A percentile compares a stretch with the other conserved stretches of the same genome.
These are phyloP conservation scores for Thaleichthys pacificus DNA, from an alignment of 2,797 vertebrate genomes.

Conservation along the genomic window DNA sequence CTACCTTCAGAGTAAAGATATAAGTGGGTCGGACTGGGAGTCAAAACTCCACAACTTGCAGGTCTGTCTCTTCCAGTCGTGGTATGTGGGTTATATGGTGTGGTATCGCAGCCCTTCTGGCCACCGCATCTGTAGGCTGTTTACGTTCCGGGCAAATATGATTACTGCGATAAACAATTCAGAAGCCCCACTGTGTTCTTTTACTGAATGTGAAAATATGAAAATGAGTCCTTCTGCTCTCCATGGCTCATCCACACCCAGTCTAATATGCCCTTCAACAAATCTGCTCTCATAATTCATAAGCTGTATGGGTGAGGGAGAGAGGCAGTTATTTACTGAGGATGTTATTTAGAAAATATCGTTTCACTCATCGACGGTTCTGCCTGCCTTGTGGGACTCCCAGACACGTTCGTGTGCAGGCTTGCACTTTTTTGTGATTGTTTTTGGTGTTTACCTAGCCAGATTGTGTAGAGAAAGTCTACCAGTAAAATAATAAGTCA, in stretches of 20 bases:
- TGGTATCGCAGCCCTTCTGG: neutral
- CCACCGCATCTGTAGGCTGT: neutral
- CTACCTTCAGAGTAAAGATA: neutral
- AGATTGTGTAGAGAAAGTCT: neutral
- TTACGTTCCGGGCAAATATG: neutral
- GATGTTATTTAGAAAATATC: neutral
- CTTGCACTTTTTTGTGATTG: neutral
- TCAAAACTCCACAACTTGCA: no score
- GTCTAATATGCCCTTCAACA: constrained; percentile 7
- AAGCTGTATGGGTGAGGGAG: neutral
- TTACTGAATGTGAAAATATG: neutral
- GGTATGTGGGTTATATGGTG: no score
- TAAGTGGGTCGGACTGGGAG: neutral
- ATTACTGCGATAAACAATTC: constrained; percentile 6
- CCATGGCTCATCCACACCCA: neutral
- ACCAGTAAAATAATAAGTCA: neutral
- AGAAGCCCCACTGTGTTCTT: neutral
- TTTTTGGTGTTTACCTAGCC: neutral
- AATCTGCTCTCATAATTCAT: constrained; percentile 18
- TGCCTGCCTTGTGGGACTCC: neutral
- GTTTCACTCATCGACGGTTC: neutral
- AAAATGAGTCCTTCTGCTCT: neutral
- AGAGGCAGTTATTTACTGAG: neutral
- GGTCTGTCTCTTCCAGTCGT: no score
- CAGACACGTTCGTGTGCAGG: constrained; percentile 22